Evolutionary conservation across 2,113 vertebrate genomes (phyloP), one percentile per base, ranked within the genome.

Genomic region (Plestiodon gilberti): DNA sequence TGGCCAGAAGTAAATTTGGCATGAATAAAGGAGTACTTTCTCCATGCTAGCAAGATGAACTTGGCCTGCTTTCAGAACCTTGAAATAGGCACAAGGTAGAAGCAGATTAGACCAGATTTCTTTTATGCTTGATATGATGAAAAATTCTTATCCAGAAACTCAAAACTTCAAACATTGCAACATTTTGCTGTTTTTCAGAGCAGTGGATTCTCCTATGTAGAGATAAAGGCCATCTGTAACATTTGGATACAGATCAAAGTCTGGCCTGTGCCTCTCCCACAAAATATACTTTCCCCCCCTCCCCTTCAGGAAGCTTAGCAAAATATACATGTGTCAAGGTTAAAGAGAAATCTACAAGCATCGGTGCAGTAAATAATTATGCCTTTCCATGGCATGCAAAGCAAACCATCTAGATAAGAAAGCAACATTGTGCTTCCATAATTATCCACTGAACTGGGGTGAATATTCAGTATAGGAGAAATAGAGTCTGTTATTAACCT

Each of bases 151-250:
- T 81, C 77, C 78, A 61, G 71, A 69, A 80, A 61, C 48, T 22
- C 59, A 43, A 23, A 61, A 84, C 83, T 81, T 88, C 87, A 88
- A 88, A 88, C 69, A 84, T 88, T 48, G 35, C 35, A 43, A 69
- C 61, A 67, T 88, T 85, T 78, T 76, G 15, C 70, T 75, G 62
- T 59, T 74, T 69, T 73, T 43, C 70, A 67, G 35, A 76, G 48
- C 15, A 57, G 59, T 84, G 62, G 78, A 67, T 84, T 84, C 77
- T 74, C 69, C 69, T 65, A 79, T 84, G 52, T 22, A 80, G 38
- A 86, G 87, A 88, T 88, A 83, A 64, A 52, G 67, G 43, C 75
- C 87, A 88, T 88, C 82, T 84, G 87, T 75, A 79, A 73, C 62
- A 64, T 74, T 88, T 83, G 81, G 81, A 78, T 25, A 61, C 75